Base-by-base conservation (phyloP, 2,113 vertebrate genomes). In the Bos taurus region DNA sequence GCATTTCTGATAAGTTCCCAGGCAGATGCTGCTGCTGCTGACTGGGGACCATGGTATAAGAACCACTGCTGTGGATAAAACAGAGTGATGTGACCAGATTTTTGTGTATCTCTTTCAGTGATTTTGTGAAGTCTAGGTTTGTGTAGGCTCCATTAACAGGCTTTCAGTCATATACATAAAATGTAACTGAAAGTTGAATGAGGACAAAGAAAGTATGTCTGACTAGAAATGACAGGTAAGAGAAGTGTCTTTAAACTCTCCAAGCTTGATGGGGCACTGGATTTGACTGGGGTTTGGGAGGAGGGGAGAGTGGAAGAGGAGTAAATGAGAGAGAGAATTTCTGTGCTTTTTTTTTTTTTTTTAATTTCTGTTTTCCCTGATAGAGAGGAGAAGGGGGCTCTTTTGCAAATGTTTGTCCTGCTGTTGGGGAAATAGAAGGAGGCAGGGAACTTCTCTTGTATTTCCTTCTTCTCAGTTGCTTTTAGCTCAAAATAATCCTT, bases 271-370 rank as follows among this genome's bases (percentile, higher is more conserved):
- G 33, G 28, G 1, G 36, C 4, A 2, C 48, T 62, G 57, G 28
- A 74, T 88, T 52, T 56, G 43, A 25, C 1, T 52, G 7, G 15
- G 28, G 9, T 33, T 0, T 7, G 5, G 16, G 0, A 50, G 17
- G 5, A 52, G 10, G 11, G 60, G 6, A 48, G 36, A 81, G 40
- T 7, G 36, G 14, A 43, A 33, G 7, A 26, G 15, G 14, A 60
- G 5, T 36, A 36, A 56, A n/a, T 1, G 60, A 89, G 50, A 36
- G 50, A 36, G 60, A n/a, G 5, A 71, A 71, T 0, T 36, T 67
- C 17, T 71, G 64, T 19, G 15, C 2, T 0, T 36, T 5, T n/a
- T 11, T 7, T 33, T 10, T 67, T 11, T 48, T 48, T 46, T 46
- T 19, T 56, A 56, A 43, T 36, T 57, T 40, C 54, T 57, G 54